A percentile compares a stretch with the other conserved stretches of the same genome.
Evolutionary conservation across 2,113 vertebrate species (phyloP).

Genomic region (Hydrochoerus hydrochaeris): DNA sequence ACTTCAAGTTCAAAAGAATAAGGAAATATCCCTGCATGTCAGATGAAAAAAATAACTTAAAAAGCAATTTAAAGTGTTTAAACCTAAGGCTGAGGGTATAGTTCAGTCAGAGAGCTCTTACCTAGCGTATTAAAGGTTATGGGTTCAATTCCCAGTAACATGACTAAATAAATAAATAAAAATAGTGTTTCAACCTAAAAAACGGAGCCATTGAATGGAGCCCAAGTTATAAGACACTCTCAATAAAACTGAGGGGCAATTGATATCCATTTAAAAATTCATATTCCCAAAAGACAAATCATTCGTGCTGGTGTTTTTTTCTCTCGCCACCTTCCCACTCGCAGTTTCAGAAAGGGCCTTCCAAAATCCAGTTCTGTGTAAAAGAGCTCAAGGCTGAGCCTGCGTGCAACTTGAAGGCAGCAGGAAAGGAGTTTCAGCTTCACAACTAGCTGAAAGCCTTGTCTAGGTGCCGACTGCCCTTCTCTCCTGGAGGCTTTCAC

Average conservation of each 20-base stretch:
- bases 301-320: not conserved
- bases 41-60: not conserved
- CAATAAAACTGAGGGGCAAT: not conserved
- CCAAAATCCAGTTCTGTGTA: not conserved
- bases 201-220: not conserved
- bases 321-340: not conserved
- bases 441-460: slow-evolving; percentile 1
- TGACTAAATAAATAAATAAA: not conserved
- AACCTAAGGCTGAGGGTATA: not conserved
- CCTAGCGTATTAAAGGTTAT: not conserved
- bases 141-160: not conserved
- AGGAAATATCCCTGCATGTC: not conserved
- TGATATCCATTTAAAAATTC: not conserved
- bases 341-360: not conserved
- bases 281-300: not conserved
- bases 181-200: not conserved
- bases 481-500: not conserved
- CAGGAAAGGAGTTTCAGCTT: not conserved
- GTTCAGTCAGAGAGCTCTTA: not conserved
- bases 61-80: not conserved
- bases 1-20: slow-evolving; percentile 24
- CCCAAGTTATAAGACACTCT: not conserved
- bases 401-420: not conserved
- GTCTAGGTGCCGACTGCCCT: not conserved
- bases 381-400: not conserved